Evolutionary conservation across 2,888 invertebrate species (phyloP), one percentile per base, ranked within the genome.

Genomic region (Lasioglossum figueresi): DNA sequence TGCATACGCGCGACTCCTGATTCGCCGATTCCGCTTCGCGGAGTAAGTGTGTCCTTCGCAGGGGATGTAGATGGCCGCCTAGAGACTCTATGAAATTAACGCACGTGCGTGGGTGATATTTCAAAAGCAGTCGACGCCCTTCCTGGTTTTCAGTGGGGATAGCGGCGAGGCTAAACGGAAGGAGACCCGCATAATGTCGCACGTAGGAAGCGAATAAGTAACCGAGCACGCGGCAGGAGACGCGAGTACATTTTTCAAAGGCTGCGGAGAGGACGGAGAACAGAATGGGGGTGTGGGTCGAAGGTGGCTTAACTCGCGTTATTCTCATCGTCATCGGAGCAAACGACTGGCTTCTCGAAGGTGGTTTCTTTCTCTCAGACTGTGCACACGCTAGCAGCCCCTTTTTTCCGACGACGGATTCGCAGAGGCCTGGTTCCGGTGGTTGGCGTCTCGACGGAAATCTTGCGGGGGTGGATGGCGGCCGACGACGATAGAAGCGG

Each of bases 301-400:
- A 80, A 82, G 87, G 84, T 87, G 84, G 86, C 80, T 91, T 83
- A 85, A 84, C 83, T 84, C 80, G 70, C 81, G 85, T 86, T 88
- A 84, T 83, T 87, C 84, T 85, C 81, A 71, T 86, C 83, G 86
- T 71, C 76, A 85, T 37, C 75, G 75, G 84, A 79, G 88, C 84
- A 88, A 90, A 88, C 85, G 88, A 85, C 81, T 84, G 79, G 83
- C 81, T 85, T 82, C 83, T 84, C 84, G 79, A 82, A 63, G 79
- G 70, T 72, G 82, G 79, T 48, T 52, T 79, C 77, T 79, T 81
- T 82, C 79, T 59, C 76, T 75, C 63, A 31, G 56, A 4, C n/a
- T n/a, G 12, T n/a, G n/a, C 12, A 12, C n/a, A 56, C 48, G 6
- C 71, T n/a, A 56, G 45, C 14, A 59, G 48, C n/a, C 71, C 75